Conservation (phyloP, 1,140 invertebrate genomes). For the Drosophila yakuba region DNA sequence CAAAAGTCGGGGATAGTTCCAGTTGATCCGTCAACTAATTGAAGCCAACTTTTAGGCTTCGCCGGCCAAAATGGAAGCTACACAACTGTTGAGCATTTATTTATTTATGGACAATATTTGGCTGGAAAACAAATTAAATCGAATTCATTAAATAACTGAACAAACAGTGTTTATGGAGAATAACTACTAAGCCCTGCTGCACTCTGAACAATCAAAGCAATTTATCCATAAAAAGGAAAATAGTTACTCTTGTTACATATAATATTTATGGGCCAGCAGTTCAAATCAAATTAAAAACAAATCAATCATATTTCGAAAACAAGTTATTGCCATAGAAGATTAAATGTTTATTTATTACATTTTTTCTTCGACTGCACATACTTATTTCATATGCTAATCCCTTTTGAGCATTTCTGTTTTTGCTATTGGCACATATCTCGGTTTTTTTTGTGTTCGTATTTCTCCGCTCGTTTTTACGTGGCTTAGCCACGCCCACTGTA, state of each 20-base stretch:
- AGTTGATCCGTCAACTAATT: constrained; percentile 46
- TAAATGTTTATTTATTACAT: too few relatives aligned
- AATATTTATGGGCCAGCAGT: too few relatives aligned
- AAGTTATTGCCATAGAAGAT: too few relatives aligned
- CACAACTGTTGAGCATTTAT: constrained; percentile 3
- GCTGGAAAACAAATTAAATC: constrained; percentile 31
- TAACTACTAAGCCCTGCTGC: constrained; percentile 11
- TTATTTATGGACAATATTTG: constrained; percentile 34
- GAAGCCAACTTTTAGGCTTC: constrained; percentile 41
- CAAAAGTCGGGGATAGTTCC: constrained; percentile 23
- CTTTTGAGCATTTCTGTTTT: constrained; percentile 16
- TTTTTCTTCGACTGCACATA: background rate
- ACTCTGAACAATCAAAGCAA: constrained; percentile 2
- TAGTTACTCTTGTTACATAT: background rate
- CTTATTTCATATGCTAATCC: constrained; percentile 35
- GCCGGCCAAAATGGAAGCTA: constrained; percentile 16
- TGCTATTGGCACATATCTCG: constrained; percentile 13
- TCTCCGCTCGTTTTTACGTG: constrained; percentile 1
- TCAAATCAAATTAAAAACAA: too few relatives aligned
- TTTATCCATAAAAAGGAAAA: background rate
- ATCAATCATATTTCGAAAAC: too few relatives aligned
- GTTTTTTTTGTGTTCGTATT: background rate
- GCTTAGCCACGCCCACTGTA: constrained; percentile 10
- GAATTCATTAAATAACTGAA: constrained; percentile 28
- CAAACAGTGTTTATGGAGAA: constrained; percentile 17